These are phyloP conservation scores for Panurus biarmicus DNA, from an alignment of 2,113 vertebrate species.

Conservation along the genomic window DNA sequence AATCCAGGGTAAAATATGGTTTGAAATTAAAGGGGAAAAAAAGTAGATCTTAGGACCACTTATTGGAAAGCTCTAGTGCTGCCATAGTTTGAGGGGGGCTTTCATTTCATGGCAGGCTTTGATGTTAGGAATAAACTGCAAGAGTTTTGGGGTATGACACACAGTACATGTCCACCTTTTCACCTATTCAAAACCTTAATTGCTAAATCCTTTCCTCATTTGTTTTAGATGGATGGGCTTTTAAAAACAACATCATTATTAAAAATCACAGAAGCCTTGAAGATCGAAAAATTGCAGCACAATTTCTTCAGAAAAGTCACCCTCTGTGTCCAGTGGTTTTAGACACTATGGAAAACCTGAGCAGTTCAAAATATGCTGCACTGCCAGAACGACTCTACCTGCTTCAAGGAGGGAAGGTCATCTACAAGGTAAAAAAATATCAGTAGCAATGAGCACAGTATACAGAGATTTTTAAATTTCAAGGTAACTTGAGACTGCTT, in stretches of 20 bases:
- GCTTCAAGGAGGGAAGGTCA: constrained; percentile 78
- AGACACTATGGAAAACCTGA: constrained; percentile 81
- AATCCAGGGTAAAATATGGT: not conserved
- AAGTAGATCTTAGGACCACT: not conserved
- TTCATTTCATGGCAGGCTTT: not conserved
- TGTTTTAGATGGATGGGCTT: constrained; percentile 86
- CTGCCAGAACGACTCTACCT: constrained; percentile 87
- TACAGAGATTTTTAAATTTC: not conserved
- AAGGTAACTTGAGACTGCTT: not conserved
- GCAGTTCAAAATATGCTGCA: constrained; percentile 78
- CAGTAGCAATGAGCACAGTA: not conserved
- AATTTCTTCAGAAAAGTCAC: constrained; percentile 70
- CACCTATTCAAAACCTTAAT: not conserved
- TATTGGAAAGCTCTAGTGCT: not conserved
- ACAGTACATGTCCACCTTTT: not conserved
- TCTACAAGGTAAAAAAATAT: constrained; percentile 79
- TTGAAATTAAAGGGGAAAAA: not conserved
- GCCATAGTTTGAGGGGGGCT: not conserved
- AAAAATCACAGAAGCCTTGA: constrained; percentile 79
- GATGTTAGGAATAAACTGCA: not conserved
- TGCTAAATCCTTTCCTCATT: not conserved
- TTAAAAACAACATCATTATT: constrained; percentile 85
- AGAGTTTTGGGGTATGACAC: not conserved
- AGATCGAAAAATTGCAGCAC: constrained; percentile 80
- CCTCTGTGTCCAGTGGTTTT: constrained; percentile 86